phyloP scores from a whole-genome alignment of 2,888 invertebrate species.

The Leucania comma region DNA sequence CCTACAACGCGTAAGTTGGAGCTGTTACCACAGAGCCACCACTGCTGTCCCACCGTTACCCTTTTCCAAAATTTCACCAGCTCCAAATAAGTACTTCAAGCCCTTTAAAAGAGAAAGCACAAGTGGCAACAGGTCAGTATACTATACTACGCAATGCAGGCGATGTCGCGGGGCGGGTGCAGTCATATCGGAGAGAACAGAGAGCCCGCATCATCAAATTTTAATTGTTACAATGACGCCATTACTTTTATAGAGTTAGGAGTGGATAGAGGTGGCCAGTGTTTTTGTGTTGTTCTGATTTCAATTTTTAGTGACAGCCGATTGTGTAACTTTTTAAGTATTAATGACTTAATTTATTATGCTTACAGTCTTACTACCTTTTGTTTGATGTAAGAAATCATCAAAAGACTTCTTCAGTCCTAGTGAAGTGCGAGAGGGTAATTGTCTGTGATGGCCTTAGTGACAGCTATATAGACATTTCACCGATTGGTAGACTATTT shows the following conservation, averaged over 20 bases:
- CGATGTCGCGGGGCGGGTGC: conserved; percentile 43
- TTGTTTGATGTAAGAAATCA: too few relatives aligned
- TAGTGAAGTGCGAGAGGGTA: too few relatives aligned
- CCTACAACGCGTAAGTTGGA: too few relatives aligned
- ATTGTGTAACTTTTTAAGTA: too few relatives aligned
- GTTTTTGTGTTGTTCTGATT: neutral
- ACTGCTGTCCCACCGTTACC: neutral
- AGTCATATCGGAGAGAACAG: conserved; percentile 73
- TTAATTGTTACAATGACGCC: conserved; percentile 84
- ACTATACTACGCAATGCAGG: conserved; percentile 50
- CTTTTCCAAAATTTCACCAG: conserved; percentile 17
- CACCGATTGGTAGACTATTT: too few relatives aligned
- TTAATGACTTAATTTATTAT: too few relatives aligned
- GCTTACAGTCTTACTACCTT: too few relatives aligned
- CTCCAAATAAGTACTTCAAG: conserved; percentile 1
- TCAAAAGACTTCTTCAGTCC: too few relatives aligned
- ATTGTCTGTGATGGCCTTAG: too few relatives aligned
- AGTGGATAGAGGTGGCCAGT: conserved; percentile 43
- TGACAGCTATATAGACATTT: too few relatives aligned
- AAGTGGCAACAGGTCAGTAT: conserved; percentile 51
- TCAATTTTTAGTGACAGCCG: too few relatives aligned
- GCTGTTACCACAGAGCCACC: neutral
- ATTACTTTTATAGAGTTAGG: conserved; percentile 33
- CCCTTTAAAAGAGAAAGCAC: conserved; percentile 21
- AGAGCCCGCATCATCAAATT: conserved; percentile 88